Evolutionary conservation across 2,888 invertebrate species (phyloP), one percentile per base, ranked within the genome.

Genomic region (Dioctria linearis): DNA sequence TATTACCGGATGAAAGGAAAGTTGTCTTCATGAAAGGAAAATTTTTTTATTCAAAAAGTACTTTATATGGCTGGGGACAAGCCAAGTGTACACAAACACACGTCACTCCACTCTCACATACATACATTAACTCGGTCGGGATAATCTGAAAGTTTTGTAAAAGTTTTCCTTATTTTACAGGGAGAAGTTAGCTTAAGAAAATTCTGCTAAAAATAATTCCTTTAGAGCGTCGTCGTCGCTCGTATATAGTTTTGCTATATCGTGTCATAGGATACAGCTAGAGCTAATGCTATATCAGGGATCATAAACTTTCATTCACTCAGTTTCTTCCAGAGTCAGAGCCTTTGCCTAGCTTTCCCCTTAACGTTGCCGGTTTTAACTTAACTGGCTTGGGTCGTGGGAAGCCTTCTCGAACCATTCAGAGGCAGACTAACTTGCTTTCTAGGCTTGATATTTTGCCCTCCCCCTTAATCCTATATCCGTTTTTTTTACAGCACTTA

Each of bases 1-100:
- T 80, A 71, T 82, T 80, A 54, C 80, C 81, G 80, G 80, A 82
- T 82, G 80, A 82, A 82, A 80, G 65, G 76, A 82, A 82, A 82
- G 80, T 82, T 82, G 49, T 69, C 75, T 79, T 65, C 75, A 69
- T 59, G 81, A 79, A 76, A 79, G 59, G 54, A 81, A 81, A 81
- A 49, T 79, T 79, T n/a, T 76, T 66, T 75, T 71, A 46, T 69
- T 9, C 61, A 40, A 69, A 54, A 71, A 73, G 73, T 57, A 73
- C 57, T 57, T 73, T 73, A 73, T 73, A 73, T 73, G 73, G 42
- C 59, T 4, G 73, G 73, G 73, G 73, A 73, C 73, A 73, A 73
- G 51, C 73, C 73, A 40, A 57, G 43, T 13, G 8, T 57, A 73
- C 73, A 73, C 73, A 73, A 73, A 59, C 54, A 59, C 57, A 57